Evolutionary conservation across 2,888 invertebrate species (phyloP).

Genomic region (Parnassius orleans): DNA sequence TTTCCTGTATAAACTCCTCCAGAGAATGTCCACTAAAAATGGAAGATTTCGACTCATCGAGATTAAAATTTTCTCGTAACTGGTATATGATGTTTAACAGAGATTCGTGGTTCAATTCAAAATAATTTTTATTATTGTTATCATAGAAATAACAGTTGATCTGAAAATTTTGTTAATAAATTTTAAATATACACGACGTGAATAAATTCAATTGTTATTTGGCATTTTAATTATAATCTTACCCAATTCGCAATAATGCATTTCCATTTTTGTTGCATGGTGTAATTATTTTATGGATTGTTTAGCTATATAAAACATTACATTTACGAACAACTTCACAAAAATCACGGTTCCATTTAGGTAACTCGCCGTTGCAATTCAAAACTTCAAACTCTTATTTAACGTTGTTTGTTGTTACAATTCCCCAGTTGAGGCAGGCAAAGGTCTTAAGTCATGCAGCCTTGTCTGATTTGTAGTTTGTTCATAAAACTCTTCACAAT

Average conservation of each 20-base stretch:
- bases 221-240: conserved; percentile 33
- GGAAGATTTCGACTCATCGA: conserved; percentile 69
- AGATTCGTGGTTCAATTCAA: conserved; percentile 50
- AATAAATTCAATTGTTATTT: too few relatives aligned
- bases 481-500: too few relatives aligned
- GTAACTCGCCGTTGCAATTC: conserved; percentile 63
- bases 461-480: too few relatives aligned
- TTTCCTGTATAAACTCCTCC: conserved; percentile 63
- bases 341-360: conserved; percentile 7
- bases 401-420: too few relatives aligned
- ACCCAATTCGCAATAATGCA: conserved; percentile 70
- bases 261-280: conserved; percentile 71
- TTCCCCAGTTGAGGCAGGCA: too few relatives aligned
- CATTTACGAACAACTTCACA: too few relatives aligned
- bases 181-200: too few relatives aligned
- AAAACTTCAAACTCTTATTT: conserved; percentile 34
- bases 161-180: conserved; percentile 45
- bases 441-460: too few relatives aligned
- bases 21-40: conserved; percentile 60
- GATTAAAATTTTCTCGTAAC: conserved; percentile 62
- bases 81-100: conserved; percentile 61
- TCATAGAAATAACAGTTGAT: conserved; percentile 72
- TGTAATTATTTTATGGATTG: conserved; percentile 1
- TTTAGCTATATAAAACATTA: too few relatives aligned
- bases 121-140: conserved; percentile 40